phyloP scores from a whole-genome alignment of 2,113 vertebrate species.

The Anser brachyrhynchus region DNA sequence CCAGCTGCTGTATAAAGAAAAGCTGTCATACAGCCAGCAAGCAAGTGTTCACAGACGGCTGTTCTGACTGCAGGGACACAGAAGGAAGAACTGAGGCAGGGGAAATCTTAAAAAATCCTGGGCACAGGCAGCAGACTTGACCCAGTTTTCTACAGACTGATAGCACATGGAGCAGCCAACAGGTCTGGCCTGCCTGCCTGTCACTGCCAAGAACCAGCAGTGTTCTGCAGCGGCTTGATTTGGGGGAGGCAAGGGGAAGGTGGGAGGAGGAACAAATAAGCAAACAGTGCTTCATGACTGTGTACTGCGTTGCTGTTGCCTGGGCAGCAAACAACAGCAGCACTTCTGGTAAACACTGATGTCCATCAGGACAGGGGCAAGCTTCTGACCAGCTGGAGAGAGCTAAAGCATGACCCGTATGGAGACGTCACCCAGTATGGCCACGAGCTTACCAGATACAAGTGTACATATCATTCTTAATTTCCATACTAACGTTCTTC shows the following conservation, averaged over 20 bases:
- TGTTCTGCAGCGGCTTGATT: background rate
- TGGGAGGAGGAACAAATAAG: background rate
- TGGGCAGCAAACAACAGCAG: background rate
- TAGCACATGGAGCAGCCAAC: background rate
- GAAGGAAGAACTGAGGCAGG: background rate
- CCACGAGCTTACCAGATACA: background rate
- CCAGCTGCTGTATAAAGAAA: background rate
- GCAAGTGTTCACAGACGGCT: background rate
- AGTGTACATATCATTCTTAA: rapidly evolving
- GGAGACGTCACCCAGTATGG: background rate
- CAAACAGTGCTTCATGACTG: background rate
- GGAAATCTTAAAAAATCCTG: background rate
- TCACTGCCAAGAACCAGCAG: background rate
- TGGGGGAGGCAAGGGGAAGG: background rate
- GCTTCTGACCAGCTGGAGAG: background rate
- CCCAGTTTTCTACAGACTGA: background rate
- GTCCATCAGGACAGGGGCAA: background rate
- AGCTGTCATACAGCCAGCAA: background rate
- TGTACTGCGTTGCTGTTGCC: background rate
- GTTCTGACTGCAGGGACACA: too few species aligned
- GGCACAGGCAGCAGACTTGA: background rate
- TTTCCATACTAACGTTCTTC: background rate
- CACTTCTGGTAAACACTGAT: background rate
- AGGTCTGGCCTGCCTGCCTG: background rate
- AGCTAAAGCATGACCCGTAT: background rate